phyloP scores from a whole-genome alignment of 2,888 invertebrate genomes.

The Melanostoma scalare region DNA sequence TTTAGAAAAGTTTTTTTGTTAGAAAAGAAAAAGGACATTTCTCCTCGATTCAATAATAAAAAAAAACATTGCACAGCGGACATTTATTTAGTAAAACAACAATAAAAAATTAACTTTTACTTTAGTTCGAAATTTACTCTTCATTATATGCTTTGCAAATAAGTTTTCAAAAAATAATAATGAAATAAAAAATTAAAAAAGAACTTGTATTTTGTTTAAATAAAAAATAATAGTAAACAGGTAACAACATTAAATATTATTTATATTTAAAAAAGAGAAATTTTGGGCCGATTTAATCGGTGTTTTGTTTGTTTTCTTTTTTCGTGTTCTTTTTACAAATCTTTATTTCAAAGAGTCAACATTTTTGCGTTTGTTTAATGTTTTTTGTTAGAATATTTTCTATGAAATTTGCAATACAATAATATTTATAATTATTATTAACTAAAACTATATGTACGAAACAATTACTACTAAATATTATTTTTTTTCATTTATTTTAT shows the following conservation, averaged over 20 bases:
- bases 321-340: constrained; percentile 31
- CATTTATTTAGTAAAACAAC: constrained; percentile 48
- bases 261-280: constrained; percentile 54
- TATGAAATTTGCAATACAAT: constrained; percentile 72
- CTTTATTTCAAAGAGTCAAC: constrained; percentile 59
- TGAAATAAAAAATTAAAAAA: constrained; percentile 17
- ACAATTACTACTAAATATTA: constrained; percentile 54
- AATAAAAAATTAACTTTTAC: constrained; percentile 33
- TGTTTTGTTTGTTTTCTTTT: constrained; percentile 16
- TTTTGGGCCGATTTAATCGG: constrained; percentile 64
- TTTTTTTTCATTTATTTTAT: constrained; percentile 32
- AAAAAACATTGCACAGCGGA: constrained; percentile 69
- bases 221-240: constrained; percentile 61
- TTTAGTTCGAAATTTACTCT: constrained; percentile 36
- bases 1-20: constrained; percentile 3
- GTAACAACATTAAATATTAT: constrained; percentile 72
- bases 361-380: not conserved
- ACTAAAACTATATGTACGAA: constrained; percentile 58
- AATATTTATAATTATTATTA: constrained; percentile 68
- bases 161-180: constrained; percentile 35
- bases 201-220: constrained; percentile 27
- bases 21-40: constrained; percentile 23
- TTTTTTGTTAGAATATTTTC: constrained; percentile 56
- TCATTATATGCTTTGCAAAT: constrained; percentile 64
- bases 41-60: constrained; percentile 19